Evolutionary conservation across 2,797 vertebrate species (phyloP).

Genomic region (Synanceia verrucosa): DNA sequence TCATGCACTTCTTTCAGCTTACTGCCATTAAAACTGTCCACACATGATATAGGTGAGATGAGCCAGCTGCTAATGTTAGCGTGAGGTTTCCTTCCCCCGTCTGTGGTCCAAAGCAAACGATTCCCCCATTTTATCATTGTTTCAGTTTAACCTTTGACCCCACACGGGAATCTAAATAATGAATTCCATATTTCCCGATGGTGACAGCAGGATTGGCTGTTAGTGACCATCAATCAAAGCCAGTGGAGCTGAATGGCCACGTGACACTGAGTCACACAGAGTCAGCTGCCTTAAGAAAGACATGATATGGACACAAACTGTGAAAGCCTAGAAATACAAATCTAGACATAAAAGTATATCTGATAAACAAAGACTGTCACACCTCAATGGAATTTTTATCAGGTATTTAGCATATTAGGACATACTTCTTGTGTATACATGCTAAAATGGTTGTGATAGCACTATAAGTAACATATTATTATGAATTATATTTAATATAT

Average conservation of each 20-base stretch:
- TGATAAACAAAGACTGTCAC: not conserved
- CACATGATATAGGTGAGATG: conserved; percentile 79
- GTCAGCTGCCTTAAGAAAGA: conserved; percentile 54
- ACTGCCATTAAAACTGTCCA: conserved; percentile 79
- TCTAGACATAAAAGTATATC: not conserved
- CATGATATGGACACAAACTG: not conserved
- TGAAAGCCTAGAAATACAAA: not conserved
- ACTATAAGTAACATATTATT: not conserved
- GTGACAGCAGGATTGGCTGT: conserved; percentile 69
- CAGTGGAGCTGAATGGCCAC: conserved; percentile 58
- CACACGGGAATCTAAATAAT: conserved; percentile 85
- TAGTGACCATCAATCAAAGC: conserved; percentile 86
- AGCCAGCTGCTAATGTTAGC: conserved; percentile 79
- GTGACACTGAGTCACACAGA: conserved; percentile 64
- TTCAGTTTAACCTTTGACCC: conserved; percentile 87
- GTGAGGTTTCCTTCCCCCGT: conserved; percentile 60
- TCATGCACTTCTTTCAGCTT: conserved; percentile 66
- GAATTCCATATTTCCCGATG: conserved; percentile 89
- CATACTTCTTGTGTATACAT: not conserved
- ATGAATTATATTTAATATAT: no score
- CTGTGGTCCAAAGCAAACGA: conserved; percentile 70
- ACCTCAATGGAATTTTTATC: not conserved
- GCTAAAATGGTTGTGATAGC: not conserved
- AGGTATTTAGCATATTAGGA: no score
- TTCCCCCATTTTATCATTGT: conserved; percentile 84